Conservation (phyloP, 2,113 vertebrate species). For the Thinocorus orbignyianus region DNA sequence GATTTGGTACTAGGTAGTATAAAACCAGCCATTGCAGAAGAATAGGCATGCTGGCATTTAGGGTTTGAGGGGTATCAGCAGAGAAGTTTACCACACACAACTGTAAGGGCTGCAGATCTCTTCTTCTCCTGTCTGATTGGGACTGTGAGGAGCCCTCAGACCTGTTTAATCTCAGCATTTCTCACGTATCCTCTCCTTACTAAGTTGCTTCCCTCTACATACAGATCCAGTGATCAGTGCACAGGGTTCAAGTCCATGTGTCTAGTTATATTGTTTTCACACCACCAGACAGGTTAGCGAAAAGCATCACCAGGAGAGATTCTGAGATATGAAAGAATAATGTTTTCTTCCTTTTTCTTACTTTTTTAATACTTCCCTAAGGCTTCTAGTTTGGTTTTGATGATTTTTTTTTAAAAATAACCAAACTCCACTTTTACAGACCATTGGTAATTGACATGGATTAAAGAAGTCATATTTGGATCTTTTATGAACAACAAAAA, state of each 20-base stretch:
- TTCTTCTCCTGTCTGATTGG: background rate
- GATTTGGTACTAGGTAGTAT: background rate
- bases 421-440: background rate
- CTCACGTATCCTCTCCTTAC: background rate
- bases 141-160: background rate
- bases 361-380: background rate
- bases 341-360: background rate
- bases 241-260: background rate
- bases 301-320: background rate
- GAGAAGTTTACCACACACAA: accelerated
- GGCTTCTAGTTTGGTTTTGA: background rate
- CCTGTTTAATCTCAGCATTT: background rate
- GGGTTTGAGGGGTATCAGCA: background rate
- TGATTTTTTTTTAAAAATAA: background rate
- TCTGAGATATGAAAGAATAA: background rate
- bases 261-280: background rate
- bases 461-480: background rate
- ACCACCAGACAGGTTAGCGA: background rate
- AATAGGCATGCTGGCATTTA: background rate
- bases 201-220: accelerated
- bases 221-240: background rate
- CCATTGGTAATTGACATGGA: background rate
- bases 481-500: background rate
- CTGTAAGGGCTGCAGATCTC: accelerated
- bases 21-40: background rate